Percentiles rank a stretch among this genome's conserved stretches.
Evolutionary conservation across 2,113 vertebrate species (phyloP).

Genomic region (Sphaerodactylus townsendi): DNA sequence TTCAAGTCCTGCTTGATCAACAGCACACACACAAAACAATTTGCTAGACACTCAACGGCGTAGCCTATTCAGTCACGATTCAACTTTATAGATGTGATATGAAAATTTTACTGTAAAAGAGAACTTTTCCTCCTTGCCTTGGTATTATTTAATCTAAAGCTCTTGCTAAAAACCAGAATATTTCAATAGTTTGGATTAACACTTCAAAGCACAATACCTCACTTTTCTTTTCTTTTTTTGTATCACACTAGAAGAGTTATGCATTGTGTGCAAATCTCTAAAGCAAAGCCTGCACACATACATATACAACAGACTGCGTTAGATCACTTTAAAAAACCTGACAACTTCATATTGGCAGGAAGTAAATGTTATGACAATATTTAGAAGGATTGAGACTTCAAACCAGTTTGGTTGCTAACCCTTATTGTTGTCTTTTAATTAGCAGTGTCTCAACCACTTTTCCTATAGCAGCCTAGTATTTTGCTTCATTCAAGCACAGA

Average conservation of each 20-base stretch:
- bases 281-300: neutral
- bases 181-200: neutral
- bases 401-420: neutral
- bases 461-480: neutral
- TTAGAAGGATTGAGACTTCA: neutral
- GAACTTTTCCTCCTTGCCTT: neutral
- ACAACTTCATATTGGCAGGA: neutral
- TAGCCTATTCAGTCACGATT: neutral
- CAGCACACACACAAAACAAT: fast-evolving
- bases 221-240: neutral
- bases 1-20: neutral
- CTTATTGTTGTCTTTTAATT: neutral
- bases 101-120: neutral
- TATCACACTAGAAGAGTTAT: neutral
- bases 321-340: neutral
- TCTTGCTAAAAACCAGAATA: neutral
- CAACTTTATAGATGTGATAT: neutral
- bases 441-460: neutral
- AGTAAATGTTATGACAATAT: neutral
- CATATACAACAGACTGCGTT: neutral
- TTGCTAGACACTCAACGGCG: neutral
- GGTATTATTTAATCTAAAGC: neutral
- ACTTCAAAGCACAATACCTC: neutral
- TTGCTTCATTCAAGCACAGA: neutral
- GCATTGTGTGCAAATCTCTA: neutral